phyloP scores from a whole-genome alignment of 92 coral and sea anemone genomes.

The Parazoanthus atlanticus region DNA sequence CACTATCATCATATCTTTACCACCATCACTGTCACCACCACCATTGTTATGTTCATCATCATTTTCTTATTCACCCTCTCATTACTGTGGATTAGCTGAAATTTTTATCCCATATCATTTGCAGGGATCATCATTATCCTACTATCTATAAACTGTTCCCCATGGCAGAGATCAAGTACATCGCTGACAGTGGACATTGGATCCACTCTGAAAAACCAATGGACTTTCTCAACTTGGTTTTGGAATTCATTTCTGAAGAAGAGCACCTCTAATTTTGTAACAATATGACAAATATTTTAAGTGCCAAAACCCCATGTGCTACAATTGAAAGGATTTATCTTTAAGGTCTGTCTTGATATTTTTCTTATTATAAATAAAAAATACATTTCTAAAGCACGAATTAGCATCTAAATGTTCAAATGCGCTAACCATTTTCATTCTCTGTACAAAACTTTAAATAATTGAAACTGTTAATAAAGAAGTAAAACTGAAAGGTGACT shows the following conservation, averaged over 20 bases:
- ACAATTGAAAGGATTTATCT: too few species aligned
- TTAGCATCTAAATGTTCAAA: too few species aligned
- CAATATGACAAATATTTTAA: background rate
- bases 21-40: background rate
- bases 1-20: background rate
- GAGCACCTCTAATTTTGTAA: background rate
- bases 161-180: conserved; percentile 69
- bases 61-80: background rate
- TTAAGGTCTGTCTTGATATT: background rate
- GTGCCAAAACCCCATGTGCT: too few species aligned
- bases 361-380: too few species aligned
- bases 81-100: background rate
- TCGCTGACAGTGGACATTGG: conserved; percentile 95
- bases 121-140: conserved; percentile 65
- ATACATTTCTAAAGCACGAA: too few species aligned
- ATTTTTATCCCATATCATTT: background rate
- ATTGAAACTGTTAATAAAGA: too few species aligned
- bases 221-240: conserved; percentile 71
- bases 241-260: conserved; percentile 59
- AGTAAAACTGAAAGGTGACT: too few species aligned
- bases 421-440: too few species aligned
- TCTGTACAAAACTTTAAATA: too few species aligned
- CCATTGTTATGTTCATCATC: background rate
- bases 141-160: conserved; percentile 78
- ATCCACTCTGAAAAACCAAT: conserved; percentile 85